Evolutionary conservation across 2,797 vertebrate species (phyloP).

Genomic region (Geotrypetes seraphini): DNA sequence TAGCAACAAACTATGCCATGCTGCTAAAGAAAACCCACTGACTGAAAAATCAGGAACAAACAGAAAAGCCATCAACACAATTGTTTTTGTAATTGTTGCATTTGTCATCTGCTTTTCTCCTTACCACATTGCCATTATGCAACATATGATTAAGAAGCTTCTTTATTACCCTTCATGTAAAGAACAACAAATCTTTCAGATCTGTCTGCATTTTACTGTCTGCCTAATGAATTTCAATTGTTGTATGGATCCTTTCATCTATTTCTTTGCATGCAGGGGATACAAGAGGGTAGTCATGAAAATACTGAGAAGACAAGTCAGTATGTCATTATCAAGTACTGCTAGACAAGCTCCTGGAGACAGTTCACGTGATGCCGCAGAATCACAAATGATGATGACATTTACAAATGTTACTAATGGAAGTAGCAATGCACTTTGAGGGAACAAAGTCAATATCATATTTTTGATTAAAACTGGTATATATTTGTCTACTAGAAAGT

Average conservation of each 20-base stretch:
- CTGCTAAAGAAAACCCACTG: slow-evolving; percentile 77
- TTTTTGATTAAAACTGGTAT: too few relatives aligned
- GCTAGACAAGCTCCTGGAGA: slow-evolving; percentile 74
- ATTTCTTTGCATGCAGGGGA: slow-evolving; percentile 95
- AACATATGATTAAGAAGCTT: slow-evolving; percentile 89
- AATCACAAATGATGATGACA: slow-evolving; percentile 43
- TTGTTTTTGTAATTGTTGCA: slow-evolving; percentile 83
- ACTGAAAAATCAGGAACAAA: slow-evolving; percentile 81
- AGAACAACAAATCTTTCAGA: slow-evolving; percentile 71
- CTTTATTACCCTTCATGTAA: slow-evolving; percentile 45
- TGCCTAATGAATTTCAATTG: slow-evolving; percentile 93
- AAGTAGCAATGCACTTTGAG: too few relatives aligned
- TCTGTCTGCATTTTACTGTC: slow-evolving; percentile 82
- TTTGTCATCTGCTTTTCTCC: slow-evolving; percentile 87
- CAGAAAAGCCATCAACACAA: slow-evolving; percentile 85
- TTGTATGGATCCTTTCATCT: slow-evolving; percentile 91
- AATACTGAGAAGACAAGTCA: slow-evolving; percentile 74
- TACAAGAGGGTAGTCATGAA: slow-evolving; percentile 87
- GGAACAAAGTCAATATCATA: too few relatives aligned
- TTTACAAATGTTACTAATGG: too few relatives aligned
- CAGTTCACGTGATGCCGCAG: slow-evolving; percentile 66
- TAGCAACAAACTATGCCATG: slow-evolving; percentile 72
- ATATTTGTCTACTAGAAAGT: too few relatives aligned
- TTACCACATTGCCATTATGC: slow-evolving; percentile 81
- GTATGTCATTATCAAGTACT: slow-evolving; percentile 79